Base-by-base conservation (phyloP, 1,140 invertebrate species). In the Venturia canescens region DNA sequence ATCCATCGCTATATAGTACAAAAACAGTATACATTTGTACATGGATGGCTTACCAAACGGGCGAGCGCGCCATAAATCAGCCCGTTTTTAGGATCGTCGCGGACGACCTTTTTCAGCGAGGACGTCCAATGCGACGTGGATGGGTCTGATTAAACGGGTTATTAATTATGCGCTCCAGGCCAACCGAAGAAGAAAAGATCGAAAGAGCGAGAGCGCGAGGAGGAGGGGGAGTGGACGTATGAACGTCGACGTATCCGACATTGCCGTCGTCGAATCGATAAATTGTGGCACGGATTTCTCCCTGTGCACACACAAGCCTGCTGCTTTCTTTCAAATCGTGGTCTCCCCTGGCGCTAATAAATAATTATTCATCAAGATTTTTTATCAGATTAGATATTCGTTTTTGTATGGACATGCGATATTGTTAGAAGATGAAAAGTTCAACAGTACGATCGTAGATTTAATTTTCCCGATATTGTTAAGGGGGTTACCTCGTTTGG, bases 71-170 rank as follows among this genome's bases (percentile, higher is more conserved):
- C 87, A 89, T 89, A 90, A 90, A 90, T 90, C 88, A 89, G 86
- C 80, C 13, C 82, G 83, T 88, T 87, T 88, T 89, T 89, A 86
- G 83, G 72, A 76, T 53, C 72, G 26, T 21, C 72, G 77, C 72
- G 77, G 67, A 80, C 82, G 72, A 21, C 79, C 60, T 88, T 89
- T 87, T 87, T 83, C 81, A 67, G 53, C 69, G 57, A 48, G 57
- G 70, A 84, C 82, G 82, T 88, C 82, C 71, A 50, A 23, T 15
- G 21, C 83, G 72, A 81, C 82, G 85, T 84, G 83, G 83, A 86
- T 86, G 82, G 84, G 84, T 67, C 84, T 86, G 84, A 89, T 90
- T 89, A 89, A 90, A 89, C 84, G 88, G 87, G 87, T 89, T 90
- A 90, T 89, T 90, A 90, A 89, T 90, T 89, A 88, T 86, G 70